These are phyloP conservation scores for Orthonychiurus folsomi DNA, from an alignment of 2,888 invertebrate genomes.

Conservation along the genomic window DNA sequence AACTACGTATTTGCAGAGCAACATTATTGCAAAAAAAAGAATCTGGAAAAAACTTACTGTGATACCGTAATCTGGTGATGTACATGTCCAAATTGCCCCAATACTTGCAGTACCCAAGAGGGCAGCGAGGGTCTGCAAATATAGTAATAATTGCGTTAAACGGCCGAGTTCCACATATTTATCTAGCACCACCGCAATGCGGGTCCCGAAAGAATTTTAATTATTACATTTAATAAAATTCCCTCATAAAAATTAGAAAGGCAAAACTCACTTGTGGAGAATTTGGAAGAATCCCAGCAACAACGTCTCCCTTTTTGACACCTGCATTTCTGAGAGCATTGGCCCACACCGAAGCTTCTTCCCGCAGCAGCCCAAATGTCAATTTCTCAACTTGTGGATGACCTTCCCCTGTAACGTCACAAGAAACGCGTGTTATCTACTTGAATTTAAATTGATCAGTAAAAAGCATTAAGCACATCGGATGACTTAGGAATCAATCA, in stretches of 20 bases:
- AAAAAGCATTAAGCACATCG: no score
- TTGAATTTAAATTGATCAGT: no score
- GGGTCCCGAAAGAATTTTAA: no score
- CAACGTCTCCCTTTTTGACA: conserved; percentile 46
- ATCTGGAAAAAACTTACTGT: conserved; percentile 34
- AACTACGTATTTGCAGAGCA: no score
- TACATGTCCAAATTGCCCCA: conserved; percentile 51
- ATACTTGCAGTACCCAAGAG: conserved; percentile 49
- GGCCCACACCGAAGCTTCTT: conserved; percentile 44
- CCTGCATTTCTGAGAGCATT: conserved; percentile 45
- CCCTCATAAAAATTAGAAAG: neutral
- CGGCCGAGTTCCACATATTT: neutral
- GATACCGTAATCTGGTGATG: conserved; percentile 51
- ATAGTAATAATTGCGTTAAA: conserved; percentile 1
- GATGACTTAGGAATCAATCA: no score
- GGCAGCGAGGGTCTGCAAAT: conserved; percentile 48
- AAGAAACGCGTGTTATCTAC: no score
- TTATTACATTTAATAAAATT: neutral
- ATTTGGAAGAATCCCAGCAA: conserved; percentile 45
- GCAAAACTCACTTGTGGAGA: conserved; percentile 26
- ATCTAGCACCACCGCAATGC: no score
- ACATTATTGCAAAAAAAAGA: conserved; percentile 1
- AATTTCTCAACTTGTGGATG: conserved; percentile 37
- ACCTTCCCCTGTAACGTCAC: conserved; percentile 37
- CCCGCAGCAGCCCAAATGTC: conserved; percentile 44